phyloP scores from a whole-genome alignment of 2,113 vertebrate genomes.

The Laticauda laticaudata region DNA sequence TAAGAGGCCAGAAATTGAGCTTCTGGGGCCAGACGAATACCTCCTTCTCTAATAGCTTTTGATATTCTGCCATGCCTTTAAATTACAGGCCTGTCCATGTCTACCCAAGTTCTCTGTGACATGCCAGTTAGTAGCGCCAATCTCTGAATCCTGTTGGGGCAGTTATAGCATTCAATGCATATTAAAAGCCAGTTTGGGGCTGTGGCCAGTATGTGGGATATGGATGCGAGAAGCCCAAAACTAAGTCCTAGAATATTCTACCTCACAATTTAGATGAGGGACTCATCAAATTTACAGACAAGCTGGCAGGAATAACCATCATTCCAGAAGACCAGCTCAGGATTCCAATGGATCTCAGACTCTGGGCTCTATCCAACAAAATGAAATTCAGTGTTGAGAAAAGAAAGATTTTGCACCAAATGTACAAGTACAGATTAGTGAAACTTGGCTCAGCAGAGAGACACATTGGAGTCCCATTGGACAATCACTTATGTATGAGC shows the following conservation, averaged over 20 bases:
- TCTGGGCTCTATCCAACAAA: no score
- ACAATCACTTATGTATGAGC: no score
- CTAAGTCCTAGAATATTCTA: neutral
- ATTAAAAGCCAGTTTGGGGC: neutral
- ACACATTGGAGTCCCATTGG: no score
- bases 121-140: neutral
- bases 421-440: no score
- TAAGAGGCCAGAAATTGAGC: conserved; percentile 19
- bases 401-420: no score
- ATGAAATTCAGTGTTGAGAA: no score
- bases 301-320: no score
- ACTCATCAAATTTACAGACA: no score
- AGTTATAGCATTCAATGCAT: conserved; percentile 2
- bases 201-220: neutral
- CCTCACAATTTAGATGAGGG: no score
- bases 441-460: no score
- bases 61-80: conserved; percentile 30
- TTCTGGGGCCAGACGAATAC: conserved; percentile 29
- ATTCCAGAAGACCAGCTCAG: no score
- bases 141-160: neutral
- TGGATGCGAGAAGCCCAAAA: neutral
- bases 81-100: conserved; percentile 13
- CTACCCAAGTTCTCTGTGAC: neutral
- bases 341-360: no score
- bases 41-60: conserved; percentile 28